Base-by-base conservation (phyloP, 2,888 invertebrate genomes). In the Ichneumon xanthorius region DNA sequence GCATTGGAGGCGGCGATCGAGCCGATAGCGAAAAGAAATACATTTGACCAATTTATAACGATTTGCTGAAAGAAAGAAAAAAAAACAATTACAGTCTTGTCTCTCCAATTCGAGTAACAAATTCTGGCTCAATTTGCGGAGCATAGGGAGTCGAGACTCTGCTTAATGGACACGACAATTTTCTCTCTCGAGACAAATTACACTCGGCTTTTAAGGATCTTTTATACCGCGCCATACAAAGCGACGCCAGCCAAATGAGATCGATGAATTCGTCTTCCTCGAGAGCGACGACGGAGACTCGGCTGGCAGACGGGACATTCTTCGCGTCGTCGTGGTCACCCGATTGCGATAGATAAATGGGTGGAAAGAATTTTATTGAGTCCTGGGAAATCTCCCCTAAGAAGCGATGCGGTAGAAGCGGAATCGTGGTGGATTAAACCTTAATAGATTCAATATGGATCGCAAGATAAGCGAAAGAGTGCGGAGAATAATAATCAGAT, bases 261-360 rank as follows among this genome's bases (percentile, higher is more conserved):
- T 70, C 80, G 80, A 80, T 73, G 80, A 82, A 85, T 85, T 80
- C 70, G 77, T 85, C 85, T 80, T 82, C 76, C 76, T 82, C 37
- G 37, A 37, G 37, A 37, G 2, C 80, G 68, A 77, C 40, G 45
- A 45, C 76, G 72, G 65, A 45, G 14, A 73, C 19, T 19, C 19
- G 37, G 77, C 30, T 73, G 19, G 37, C 37, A 37, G 30, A 61
- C 19, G 40, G 67, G 22, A 77, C 63, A 37, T 71, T 76, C 76
- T 9, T 61, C 63, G 22, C 55, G 55, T 22, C 33, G 19, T 55
- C 33, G 30, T 19, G 55, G 4, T 40, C 22, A 33, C 37, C 37
- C 53, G 67, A 40, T n/a, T 26, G 58, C 26, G 58, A 33, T n/a
- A 50, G 50, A 70, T 53, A 30, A 33, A 14, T 11, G 9, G 37